phyloP scores from a whole-genome alignment of 2,888 invertebrate species.

The Pasiphila rectangulata region DNA sequence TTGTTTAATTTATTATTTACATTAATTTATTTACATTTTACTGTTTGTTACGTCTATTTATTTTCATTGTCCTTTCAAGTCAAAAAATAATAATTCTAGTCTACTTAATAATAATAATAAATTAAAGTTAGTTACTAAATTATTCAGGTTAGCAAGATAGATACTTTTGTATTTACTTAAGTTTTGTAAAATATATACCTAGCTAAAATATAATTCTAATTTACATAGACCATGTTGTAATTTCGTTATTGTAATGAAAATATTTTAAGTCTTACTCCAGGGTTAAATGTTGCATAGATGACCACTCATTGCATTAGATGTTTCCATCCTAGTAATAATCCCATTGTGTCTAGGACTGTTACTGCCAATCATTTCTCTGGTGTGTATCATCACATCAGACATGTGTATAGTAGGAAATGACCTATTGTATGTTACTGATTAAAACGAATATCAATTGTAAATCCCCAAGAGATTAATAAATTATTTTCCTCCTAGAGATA shows the following conservation, averaged over 20 bases:
- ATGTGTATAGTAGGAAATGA: no score
- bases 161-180: constrained; percentile 37
- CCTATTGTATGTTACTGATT: no score
- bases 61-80: constrained; percentile 50
- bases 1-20: constrained; percentile 46
- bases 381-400: no score
- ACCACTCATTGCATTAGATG: constrained; percentile 15
- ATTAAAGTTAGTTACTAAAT: constrained; percentile 15
- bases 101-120: constrained; percentile 28
- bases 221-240: constrained; percentile 43
- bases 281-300: constrained; percentile 33
- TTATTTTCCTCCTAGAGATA: no score
- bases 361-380: background rate
- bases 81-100: constrained; percentile 49
- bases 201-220: constrained; percentile 32
- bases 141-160: constrained; percentile 20
- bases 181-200: constrained; percentile 45
- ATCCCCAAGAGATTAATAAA: no score
- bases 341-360: constrained; percentile 5
- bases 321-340: constrained; percentile 18
- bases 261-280: constrained; percentile 47
- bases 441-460: no score
- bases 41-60: constrained; percentile 46
- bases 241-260: constrained; percentile 39
- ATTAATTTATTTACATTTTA: constrained; percentile 21